Percentiles rank a stretch among this genome's conserved stretches.
Evolutionary conservation across 2,888 invertebrate genomes (phyloP).

Genomic region (Acrobasis consociella): DNA sequence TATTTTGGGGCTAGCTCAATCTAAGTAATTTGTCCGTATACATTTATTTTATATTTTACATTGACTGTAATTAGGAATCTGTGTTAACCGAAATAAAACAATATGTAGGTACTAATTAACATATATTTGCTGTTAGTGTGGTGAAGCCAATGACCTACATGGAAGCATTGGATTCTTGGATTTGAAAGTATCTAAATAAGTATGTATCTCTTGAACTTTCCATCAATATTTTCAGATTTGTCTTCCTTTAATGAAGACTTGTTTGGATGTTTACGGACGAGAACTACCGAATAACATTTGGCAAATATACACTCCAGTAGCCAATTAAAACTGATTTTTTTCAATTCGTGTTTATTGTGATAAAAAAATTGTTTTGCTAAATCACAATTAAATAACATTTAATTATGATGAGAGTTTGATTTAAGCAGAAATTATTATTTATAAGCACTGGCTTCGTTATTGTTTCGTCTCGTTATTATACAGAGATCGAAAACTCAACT

Average conservation of each 20-base stretch:
- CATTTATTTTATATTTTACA: no score
- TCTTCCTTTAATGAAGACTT: conserved; percentile 65
- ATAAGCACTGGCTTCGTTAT: conserved; percentile 51
- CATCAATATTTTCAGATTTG: conserved; percentile 56
- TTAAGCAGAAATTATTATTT: not conserved
- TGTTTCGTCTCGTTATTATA: conserved; percentile 72
- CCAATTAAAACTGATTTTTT: conserved; percentile 32
- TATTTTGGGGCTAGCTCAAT: no score
- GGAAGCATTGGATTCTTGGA: no score
- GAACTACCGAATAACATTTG: conserved; percentile 68
- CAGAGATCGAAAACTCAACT: conserved; percentile 63
- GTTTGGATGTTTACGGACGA: conserved; percentile 67
- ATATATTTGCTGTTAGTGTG: no score
- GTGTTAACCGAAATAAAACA: no score
- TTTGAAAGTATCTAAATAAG: no score
- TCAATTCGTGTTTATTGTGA: conserved; percentile 4
- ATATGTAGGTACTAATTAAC: no score
- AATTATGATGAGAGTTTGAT: not conserved
- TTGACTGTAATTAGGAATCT: no score
- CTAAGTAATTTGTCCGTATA: no score
- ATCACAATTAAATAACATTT: not conserved
- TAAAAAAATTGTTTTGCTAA: conserved; percentile 20
- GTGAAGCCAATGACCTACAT: no score
- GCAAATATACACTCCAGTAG: conserved; percentile 66
- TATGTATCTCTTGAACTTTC: conserved; percentile 9